Conservation (phyloP, 2,797 vertebrate genomes). For the Siniperca scherzeri region DNA sequence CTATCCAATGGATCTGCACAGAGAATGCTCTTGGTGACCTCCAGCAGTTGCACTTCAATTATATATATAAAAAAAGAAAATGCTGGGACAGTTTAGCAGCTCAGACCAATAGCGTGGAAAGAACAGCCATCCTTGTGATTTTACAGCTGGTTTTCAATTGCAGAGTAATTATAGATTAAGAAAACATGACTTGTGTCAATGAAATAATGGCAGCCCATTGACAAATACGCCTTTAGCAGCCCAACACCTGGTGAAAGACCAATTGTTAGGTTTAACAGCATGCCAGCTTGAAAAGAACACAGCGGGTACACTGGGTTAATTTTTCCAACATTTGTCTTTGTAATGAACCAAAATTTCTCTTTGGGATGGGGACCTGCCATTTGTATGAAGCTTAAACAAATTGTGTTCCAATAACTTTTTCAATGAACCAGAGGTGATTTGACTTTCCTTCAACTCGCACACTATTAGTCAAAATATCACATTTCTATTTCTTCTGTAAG, state of each 20-base stretch:
- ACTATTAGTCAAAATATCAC: conserved; percentile 65
- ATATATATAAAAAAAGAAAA: conserved; percentile 40
- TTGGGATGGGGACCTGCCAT: conserved; percentile 49
- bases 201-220: conserved; percentile 73
- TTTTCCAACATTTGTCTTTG: conserved; percentile 73
- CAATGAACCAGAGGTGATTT: conserved; percentile 68
- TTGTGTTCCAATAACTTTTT: conserved; percentile 61
- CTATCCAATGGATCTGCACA: conserved; percentile 12
- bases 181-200: conserved; percentile 78
- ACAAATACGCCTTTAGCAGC: conserved; percentile 69
- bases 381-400: conserved; percentile 58
- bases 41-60: conserved; percentile 52
- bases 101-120: conserved; percentile 55
- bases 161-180: conserved; percentile 77
- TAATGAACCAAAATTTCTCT: conserved; percentile 57
- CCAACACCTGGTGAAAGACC: conserved; percentile 72
- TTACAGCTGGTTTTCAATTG: conserved; percentile 79
- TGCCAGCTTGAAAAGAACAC: conserved; percentile 69
- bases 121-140: conserved; percentile 72
- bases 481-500: conserved; percentile 58
- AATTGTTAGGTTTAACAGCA: conserved; percentile 66
- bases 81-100: conserved; percentile 52
- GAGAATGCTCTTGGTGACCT: conserved; percentile 39
- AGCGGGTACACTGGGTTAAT: conserved; percentile 52
- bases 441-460: conserved; percentile 58